Percentiles rank a stretch among this genome's conserved stretches.
Conservation (phyloP, 2,888 invertebrate species). For the Protophormia terraenovae region DNA sequence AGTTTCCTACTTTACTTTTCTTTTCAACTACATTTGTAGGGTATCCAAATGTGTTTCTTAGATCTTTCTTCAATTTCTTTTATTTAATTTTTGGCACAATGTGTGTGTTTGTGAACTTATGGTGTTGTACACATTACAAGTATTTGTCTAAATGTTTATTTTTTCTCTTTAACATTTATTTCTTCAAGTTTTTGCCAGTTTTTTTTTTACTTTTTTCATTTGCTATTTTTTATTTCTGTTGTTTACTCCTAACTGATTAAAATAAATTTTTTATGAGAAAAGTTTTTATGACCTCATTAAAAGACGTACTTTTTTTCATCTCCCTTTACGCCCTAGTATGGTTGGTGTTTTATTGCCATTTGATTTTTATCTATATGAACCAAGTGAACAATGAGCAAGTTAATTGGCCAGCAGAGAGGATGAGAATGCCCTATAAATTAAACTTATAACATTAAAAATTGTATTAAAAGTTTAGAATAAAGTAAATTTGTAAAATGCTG, state of each 20-base stretch:
- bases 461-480: background rate
- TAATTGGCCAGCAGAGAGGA: constrained; percentile 5
- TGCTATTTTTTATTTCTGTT: constrained; percentile 32
- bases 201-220: background rate
- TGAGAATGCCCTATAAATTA: background rate
- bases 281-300: constrained; percentile 67
- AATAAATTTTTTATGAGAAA: constrained; percentile 64
- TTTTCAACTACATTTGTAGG: background rate
- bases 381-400: background rate
- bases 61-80: background rate
- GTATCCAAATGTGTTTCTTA: background rate
- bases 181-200: constrained; percentile 1
- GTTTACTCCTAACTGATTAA: constrained; percentile 63
- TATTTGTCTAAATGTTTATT: constrained; percentile 34
- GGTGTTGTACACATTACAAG: constrained; percentile 17
- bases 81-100: constrained; percentile 2
- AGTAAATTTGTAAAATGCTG: too few species aligned
- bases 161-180: background rate
- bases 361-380: constrained; percentile 33
- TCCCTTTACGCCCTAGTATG: constrained; percentile 8
- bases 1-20: background rate
- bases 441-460: background rate
- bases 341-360: constrained; percentile 47
- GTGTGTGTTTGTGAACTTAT: constrained; percentile 1
- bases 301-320: constrained; percentile 37